A percentile compares a stretch with the other conserved stretches of the same genome.
phyloP scores from a whole-genome alignment of 2,888 invertebrate genomes.

The Elysia crispata region DNA sequence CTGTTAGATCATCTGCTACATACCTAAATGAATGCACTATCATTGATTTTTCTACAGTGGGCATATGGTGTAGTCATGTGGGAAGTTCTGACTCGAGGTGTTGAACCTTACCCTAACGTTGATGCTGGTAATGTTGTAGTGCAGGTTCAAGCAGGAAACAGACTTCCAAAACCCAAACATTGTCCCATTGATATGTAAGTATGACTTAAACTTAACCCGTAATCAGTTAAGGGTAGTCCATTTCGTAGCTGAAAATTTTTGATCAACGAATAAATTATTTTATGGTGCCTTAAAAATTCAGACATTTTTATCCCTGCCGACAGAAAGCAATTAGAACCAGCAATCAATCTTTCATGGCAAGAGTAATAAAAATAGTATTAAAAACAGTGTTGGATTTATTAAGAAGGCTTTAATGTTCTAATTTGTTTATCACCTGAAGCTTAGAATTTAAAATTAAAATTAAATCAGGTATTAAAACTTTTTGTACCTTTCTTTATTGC shows the following conservation, averaged over 20 bases:
- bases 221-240: not conserved
- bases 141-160: slow-evolving; percentile 75
- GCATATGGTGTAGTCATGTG: slow-evolving; percentile 78
- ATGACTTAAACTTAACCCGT: not conserved
- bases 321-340: too few species aligned
- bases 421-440: too few species aligned
- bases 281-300: too few species aligned
- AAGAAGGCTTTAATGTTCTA: too few species aligned
- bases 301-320: too few species aligned
- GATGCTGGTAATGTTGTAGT: slow-evolving; percentile 76
- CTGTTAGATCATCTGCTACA: not conserved
- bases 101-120: slow-evolving; percentile 78
- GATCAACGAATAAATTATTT: not conserved
- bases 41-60: slow-evolving; percentile 73
- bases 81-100: slow-evolving; percentile 79
- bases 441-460: too few species aligned
- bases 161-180: slow-evolving; percentile 78
- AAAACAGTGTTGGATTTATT: too few species aligned
- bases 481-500: too few species aligned
- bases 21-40: too few species aligned
- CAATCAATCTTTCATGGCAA: too few species aligned
- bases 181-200: slow-evolving; percentile 78
- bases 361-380: too few species aligned
- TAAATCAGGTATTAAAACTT: too few species aligned
- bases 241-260: not conserved